Evolutionary conservation across 2,113 vertebrate species (phyloP), one percentile per base, ranked within the genome.

Genomic region (Alces alces): DNA sequence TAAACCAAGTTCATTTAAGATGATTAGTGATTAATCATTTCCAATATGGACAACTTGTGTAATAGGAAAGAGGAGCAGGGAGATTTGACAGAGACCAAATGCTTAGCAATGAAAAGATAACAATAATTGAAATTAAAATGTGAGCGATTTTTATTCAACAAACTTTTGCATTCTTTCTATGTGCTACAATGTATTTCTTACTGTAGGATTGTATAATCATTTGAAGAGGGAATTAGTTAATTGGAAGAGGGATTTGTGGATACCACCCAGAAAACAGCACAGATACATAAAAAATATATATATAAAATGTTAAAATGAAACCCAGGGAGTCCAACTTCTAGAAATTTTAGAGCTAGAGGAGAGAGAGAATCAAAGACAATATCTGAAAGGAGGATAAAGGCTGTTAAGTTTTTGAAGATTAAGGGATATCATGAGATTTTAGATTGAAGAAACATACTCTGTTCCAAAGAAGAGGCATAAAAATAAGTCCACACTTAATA

Each of bases 1-100:
- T 91, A 76, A 84, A 73, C 50, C 47, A 95, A 60, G 60, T 95
- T 89, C 60, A 13, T 95, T 95, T 95, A 78, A 93, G 61, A 82
- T 96, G 30, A 66, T 70, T 97, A 21, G 86, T 95, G 12, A 76
- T 92, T 89, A 79, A 27, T 43, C 70, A 76, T 43, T 76, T 43
- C 70, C 12, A 76, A 12, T 76, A 76, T 76, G 33, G 54, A 80
- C 45, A 93, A 73, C 52, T 52, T 95, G 27, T 66, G n/a, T n/a
- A n/a, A 78, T 55, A 84, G 76, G 23, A 60, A 90, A 92, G 43
- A 64, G 78, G 21, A 85, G 60, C 10, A 39, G 43, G n/a, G 66
- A 80, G 16, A 39, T 73, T 70, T 80, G 52, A 90, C 86, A 90
- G 43, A 89, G 45, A 58, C 23, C 90, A 86, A 60, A 66, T 80